These are phyloP conservation scores for Pyrgilauda ruficollis DNA, from an alignment of 2,113 vertebrate genomes.

Conservation along the genomic window DNA sequence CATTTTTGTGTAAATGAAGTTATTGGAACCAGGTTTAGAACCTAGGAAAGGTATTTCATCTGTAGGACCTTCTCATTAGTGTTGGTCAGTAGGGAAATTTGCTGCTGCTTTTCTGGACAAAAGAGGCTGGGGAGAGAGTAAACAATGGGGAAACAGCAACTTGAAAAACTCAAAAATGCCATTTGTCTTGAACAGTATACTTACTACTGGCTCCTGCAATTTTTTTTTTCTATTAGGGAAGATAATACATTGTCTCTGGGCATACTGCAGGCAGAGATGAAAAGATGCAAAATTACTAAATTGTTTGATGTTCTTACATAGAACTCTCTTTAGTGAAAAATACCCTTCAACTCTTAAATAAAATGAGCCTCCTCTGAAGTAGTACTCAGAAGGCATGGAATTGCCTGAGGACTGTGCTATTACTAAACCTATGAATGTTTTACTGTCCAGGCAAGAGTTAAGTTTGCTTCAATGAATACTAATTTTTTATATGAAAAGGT, in stretches of 20 bases:
- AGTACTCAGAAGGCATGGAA: not conserved
- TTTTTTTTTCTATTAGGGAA: not conserved
- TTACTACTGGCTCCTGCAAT: not conserved
- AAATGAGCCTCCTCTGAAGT: not conserved
- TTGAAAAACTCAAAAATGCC: not conserved
- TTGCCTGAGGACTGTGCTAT: not conserved
- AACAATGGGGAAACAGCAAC: not conserved
- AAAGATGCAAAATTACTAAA: not conserved
- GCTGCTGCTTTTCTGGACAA: constrained; percentile 70
- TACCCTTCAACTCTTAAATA: not conserved
- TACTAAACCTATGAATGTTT: not conserved
- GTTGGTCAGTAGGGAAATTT: constrained; percentile 55
- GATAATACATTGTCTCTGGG: not conserved
- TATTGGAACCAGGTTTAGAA: not conserved
- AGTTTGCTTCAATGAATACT: not conserved
- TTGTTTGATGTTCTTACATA: not conserved
- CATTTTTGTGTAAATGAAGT: not conserved
- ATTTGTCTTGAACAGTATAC: not conserved
- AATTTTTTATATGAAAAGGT: not conserved
- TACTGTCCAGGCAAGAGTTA: not conserved
- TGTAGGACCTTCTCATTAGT: not conserved
- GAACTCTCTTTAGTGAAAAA: not conserved
- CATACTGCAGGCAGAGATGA: not conserved
- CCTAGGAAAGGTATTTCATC: not conserved
- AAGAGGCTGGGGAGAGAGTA: not conserved